Evolutionary conservation across 2,888 invertebrate genomes (phyloP), one percentile per base, ranked within the genome.

Genomic region (Temnothorax rugatulus): DNA sequence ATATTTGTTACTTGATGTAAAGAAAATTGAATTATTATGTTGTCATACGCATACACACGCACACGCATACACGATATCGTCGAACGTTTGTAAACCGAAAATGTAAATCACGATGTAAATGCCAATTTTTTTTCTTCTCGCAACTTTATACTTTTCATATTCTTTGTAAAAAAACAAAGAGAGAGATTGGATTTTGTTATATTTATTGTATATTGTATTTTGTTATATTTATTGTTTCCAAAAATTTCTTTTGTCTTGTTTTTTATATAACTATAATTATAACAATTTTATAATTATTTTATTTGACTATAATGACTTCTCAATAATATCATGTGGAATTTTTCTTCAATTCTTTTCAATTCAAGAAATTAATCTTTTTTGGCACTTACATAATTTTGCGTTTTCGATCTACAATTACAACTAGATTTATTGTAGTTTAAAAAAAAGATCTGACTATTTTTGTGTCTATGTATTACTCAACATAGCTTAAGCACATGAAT

Each of bases 401-500:
- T 69, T 54, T 77, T 54, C 54, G 41, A 41, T 77, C n/a, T 77
- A 29, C 29, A 38, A 29, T 50, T 68, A 81, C 38, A 82, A 18
- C 1, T 54, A 57, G 59, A 79, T 66, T 52, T 73, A 44, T 59
- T 73, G 38, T 50, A 21, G 52, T 29, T 66, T 29, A 54, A 69
- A 34, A 29, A 34, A 44, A 41, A 64, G 41, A 54, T 69, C 52
- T 50, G 52, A 71, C 71, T 61, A 59, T 84, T 73, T 74, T 73
- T 74, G 69, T 73, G 66, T 82, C 76, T 79, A 57, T 25, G 59
- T 86, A 82, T 85, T 79, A 84, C 75, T 79, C 50, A 71, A 85
- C 82, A 77, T 84, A 76, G 83, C 64, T 71, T 81, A 71, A 57
- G 84, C 50, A 54, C 54, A 44, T 69, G 54, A 68, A 68, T 59